phyloP scores from a whole-genome alignment of 1,140 invertebrate species.

The Conopomorpha cramerella region DNA sequence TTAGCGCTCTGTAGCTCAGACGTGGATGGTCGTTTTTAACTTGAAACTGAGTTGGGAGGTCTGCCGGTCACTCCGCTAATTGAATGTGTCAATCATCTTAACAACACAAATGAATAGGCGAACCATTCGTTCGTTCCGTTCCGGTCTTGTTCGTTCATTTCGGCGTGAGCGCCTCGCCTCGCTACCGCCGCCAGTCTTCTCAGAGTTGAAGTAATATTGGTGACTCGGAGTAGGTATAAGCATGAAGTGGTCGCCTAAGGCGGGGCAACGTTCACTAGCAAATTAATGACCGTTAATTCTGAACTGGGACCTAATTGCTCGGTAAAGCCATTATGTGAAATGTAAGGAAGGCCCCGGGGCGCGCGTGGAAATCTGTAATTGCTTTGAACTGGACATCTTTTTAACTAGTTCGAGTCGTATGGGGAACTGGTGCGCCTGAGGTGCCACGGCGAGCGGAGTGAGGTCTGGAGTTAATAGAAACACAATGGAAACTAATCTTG shows the following conservation, averaged over 20 bases:
- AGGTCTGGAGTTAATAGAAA: no score
- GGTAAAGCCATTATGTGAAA: constrained; percentile 47
- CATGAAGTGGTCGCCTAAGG: constrained; percentile 17
- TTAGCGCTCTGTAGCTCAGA: constrained; percentile 12
- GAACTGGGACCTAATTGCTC: constrained; percentile 44
- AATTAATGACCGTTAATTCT: constrained; percentile 37
- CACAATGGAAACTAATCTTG: no score
- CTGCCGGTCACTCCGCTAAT: constrained; percentile 58
- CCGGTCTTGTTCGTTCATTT: neutral
- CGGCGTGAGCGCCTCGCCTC: neutral
- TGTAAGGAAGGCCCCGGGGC: constrained; percentile 14
- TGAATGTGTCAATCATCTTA: constrained; percentile 63
- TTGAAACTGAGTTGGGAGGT: constrained; percentile 54
- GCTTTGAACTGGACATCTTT: neutral
- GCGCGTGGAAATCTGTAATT: constrained; percentile 19
- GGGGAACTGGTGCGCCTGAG: no score
- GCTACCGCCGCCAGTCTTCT: neutral
- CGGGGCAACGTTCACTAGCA: constrained; percentile 28
- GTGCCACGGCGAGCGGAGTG: no score
- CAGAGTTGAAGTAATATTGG: neutral
- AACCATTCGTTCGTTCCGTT: neutral
- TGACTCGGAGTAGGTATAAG: no score
- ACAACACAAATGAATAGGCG: constrained; percentile 57
- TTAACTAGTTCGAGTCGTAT: no score
- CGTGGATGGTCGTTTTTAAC: constrained; percentile 20